Base-by-base conservation (phyloP, 2,113 vertebrate genomes). In the Sturnira hondurensis region DNA sequence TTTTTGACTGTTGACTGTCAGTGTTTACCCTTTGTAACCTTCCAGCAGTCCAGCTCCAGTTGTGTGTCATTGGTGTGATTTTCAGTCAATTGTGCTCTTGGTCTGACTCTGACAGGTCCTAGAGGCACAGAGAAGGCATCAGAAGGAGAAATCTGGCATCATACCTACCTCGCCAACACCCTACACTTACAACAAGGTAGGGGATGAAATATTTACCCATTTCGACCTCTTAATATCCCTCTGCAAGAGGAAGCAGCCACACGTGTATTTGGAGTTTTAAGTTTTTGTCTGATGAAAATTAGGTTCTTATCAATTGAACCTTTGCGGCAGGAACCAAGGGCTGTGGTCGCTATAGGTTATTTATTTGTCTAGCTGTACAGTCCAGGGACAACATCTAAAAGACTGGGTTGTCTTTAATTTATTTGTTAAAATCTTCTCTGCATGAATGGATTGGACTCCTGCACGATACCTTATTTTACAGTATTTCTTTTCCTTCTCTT, bases 91-190 rank as follows among this genome's bases (percentile, higher is more conserved):
- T 36, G 10, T 52, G 3, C 31, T 11, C 36, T 87, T 63, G 38
- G 5, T 36, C 56, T 94, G 73, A 26, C 36, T 96, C 47, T 91
- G 31, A 92, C 96, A 99, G 99, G 99, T 99, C 98, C 98, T 99
- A 96, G 99, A 99, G 99, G 99, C 99, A 98, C 99, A 99, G 98
- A 99, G 99, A 98, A 98, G 99, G 98, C 99, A 99, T 98, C 99
- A 99, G 98, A 99, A 99, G 96, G 99, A 99, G 97, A 99, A 99
- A 96, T 99, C 99, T 98, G 99, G 99, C 97, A 99, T 99, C 95
- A 99, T 99, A 98, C 99, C 99, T 99, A 99, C 99, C 98, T 99
- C 99, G 97, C 99, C 99, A 85, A 99, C 99, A 89, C 99, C 99
- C 86, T 99, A 99, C 97, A 99, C 99, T 20, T 99, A 99, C 4